Evolutionary conservation across 2,888 invertebrate species (phyloP).

Genomic region (Andrena chrysosceles): DNA sequence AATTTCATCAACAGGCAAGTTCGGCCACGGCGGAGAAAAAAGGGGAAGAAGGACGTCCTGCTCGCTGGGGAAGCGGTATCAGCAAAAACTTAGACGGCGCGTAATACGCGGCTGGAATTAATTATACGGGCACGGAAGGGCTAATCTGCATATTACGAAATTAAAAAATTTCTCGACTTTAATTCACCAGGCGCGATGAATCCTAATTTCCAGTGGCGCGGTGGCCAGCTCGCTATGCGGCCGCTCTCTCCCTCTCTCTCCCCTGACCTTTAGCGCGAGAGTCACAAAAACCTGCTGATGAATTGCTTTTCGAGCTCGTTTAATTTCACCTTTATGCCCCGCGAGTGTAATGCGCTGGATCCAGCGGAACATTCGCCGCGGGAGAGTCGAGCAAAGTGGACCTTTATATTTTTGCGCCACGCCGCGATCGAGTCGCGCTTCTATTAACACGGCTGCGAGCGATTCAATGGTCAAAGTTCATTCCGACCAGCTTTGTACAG

Average conservation of each 20-base stretch:
- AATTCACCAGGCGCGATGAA: conserved; percentile 74
- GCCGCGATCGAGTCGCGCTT: not conserved
- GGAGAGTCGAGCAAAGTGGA: not conserved
- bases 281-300: conserved; percentile 20
- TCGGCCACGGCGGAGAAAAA: not conserved
- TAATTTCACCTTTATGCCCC: conserved; percentile 8
- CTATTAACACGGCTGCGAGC: conserved; percentile 10
- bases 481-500: conserved; percentile 1
- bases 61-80: conserved; percentile 31
- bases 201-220: conserved; percentile 71
- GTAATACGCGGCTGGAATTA: conserved; percentile 75
- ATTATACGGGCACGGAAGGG: conserved; percentile 70
- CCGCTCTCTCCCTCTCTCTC: not conserved
- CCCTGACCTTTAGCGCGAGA: not conserved
- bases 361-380: not conserved
- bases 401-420: not conserved
- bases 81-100: conserved; percentile 56
- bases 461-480: not conserved
- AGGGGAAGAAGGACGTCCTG: not conserved
- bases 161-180: conserved; percentile 76
- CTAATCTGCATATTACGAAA: conserved; percentile 79
- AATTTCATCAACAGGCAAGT: conserved; percentile 73
- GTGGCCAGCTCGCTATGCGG: not conserved
- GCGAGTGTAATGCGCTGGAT: not conserved
- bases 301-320: conserved; percentile 32